Conservation (phyloP, 2,113 vertebrate genomes). For the Channa maculata region DNA sequence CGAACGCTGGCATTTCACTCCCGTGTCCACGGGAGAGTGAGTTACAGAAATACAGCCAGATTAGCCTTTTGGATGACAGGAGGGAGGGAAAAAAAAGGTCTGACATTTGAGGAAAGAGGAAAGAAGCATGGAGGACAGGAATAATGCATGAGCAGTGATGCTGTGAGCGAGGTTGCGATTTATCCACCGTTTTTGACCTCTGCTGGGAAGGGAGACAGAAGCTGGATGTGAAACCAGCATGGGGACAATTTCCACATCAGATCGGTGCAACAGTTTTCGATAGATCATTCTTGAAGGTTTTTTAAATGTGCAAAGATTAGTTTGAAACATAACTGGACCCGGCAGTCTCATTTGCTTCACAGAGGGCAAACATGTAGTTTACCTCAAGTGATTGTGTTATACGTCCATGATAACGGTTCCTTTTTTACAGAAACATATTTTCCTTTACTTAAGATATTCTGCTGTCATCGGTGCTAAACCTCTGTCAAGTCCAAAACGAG, state of each 20-base stretch:
- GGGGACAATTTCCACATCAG: not conserved
- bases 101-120: slow-evolving; percentile 59
- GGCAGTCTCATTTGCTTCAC: not conserved
- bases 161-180: slow-evolving; percentile 17
- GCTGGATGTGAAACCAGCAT: not conserved
- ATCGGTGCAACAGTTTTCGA: not conserved
- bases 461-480: too few relatives aligned
- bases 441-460: too few relatives aligned
- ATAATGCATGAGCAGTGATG: slow-evolving; percentile 56
- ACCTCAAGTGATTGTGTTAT: too few relatives aligned
- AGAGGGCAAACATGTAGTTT: too few relatives aligned
- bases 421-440: too few relatives aligned
- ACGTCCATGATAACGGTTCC: too few relatives aligned
- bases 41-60: slow-evolving; percentile 33
- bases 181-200: slow-evolving; percentile 48
- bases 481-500: not conserved
- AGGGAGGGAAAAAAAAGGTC: not conserved
- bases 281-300: not conserved
- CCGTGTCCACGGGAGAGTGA: slow-evolving; percentile 37
- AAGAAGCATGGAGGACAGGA: slow-evolving; percentile 30
- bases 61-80: slow-evolving; percentile 37
- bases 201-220: slow-evolving; percentile 1
- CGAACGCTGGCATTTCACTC: slow-evolving; percentile 56
- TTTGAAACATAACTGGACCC: not conserved
- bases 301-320: not conserved